Percentiles rank a stretch among this genome's conserved stretches.
phyloP scores from a whole-genome alignment of 2,797 vertebrate species.

The Caiman crocodilus region DNA sequence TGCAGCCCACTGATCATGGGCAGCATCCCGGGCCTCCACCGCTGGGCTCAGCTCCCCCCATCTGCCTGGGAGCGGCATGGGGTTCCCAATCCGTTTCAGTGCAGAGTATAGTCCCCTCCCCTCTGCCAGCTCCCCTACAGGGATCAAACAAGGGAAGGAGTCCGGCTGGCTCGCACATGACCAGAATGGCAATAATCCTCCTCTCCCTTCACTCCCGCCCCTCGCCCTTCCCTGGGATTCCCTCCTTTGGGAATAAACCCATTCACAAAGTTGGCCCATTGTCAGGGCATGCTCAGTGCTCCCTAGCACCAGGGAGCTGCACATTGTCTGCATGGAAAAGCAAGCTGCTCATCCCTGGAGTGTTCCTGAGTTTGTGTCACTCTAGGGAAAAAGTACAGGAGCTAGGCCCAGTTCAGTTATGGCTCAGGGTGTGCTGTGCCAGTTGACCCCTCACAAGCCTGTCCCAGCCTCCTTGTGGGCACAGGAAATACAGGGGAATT shows the following conservation, averaged over 20 bases:
- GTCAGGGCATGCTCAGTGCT: neutral
- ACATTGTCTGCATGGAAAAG: neutral
- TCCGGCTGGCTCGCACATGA: slow-evolving; percentile 60
- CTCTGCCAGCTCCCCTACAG: slow-evolving; percentile 38
- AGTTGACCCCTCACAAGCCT: no score
- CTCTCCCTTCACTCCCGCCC: neutral
- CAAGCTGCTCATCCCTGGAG: neutral
- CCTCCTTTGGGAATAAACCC: neutral
- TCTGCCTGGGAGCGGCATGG: neutral
- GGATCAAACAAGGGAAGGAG: slow-evolving; percentile 41
- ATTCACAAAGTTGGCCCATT: neutral
- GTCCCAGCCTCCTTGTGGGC: no score
- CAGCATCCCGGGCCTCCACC: neutral
- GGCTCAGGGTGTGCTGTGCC: no score
- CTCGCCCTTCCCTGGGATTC: slow-evolving; percentile 1
- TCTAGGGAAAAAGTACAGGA: neutral
- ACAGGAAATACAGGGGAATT: no score
- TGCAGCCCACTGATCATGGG: neutral
- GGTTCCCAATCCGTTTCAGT: neutral
- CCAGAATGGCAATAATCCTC: slow-evolving; percentile 54
- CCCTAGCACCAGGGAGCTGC: rapidly evolving
- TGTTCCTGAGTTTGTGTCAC: neutral
- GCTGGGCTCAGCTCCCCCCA: neutral
- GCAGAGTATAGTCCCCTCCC: neutral
- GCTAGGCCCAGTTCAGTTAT: no score